A percentile compares a stretch with the other conserved stretches of the same genome.
Conservation (phyloP, 2,113 vertebrate genomes). For the Seriola rivoliana region DNA sequence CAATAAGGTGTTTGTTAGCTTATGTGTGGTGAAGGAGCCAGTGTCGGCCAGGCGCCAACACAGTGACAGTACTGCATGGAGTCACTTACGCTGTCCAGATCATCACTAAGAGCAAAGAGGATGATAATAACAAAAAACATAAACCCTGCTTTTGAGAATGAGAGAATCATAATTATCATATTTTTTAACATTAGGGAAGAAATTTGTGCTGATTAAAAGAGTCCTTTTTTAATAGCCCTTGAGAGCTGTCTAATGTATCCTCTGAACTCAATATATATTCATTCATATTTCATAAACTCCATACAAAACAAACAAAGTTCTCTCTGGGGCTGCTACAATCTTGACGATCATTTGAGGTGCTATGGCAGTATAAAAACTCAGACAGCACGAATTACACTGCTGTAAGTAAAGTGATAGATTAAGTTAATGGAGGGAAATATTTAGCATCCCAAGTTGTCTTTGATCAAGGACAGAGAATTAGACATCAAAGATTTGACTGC, state of each 20-base stretch:
- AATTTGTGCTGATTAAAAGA: slow-evolving; percentile 20
- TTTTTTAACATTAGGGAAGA: background rate
- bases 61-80: slow-evolving; percentile 2
- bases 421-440: background rate
- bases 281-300: background rate
- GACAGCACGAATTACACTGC: slow-evolving; percentile 25
- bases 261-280: slow-evolving; percentile 9
- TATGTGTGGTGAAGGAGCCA: slow-evolving; percentile 14
- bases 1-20: slow-evolving; percentile 15
- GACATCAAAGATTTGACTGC: background rate
- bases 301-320: slow-evolving; percentile 13
- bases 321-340: slow-evolving; percentile 66
- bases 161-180: background rate
- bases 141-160: slow-evolving; percentile 25
- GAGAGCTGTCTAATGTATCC: slow-evolving; percentile 29
- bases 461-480: too few relatives aligned
- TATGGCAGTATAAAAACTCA: slow-evolving; percentile 44
- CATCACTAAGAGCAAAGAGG: slow-evolving; percentile 20
- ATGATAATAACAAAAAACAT: slow-evolving; percentile 7
- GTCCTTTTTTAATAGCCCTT: slow-evolving; percentile 69
- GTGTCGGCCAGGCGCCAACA: background rate
- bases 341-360: slow-evolving; percentile 39
- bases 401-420: background rate
- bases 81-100: background rate
- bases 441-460: background rate